Percentiles rank a stretch among this genome's conserved stretches.
Conservation (phyloP, 2,113 vertebrate genomes). For the Mastomys coucha region DNA sequence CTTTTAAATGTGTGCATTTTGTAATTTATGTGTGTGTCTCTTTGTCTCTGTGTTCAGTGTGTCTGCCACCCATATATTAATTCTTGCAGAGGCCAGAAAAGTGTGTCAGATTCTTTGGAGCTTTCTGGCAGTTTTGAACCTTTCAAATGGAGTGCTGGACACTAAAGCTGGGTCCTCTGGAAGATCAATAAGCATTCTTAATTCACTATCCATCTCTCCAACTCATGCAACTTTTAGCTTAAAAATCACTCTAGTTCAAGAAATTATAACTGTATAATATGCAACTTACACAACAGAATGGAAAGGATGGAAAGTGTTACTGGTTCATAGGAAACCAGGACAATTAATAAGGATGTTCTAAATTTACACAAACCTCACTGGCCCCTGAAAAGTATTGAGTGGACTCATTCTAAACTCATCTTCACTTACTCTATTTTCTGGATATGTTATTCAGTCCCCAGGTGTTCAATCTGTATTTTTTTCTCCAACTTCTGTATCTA, state of each 20-base stretch:
- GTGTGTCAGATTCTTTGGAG: too few species aligned
- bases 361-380: background rate
- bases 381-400: background rate
- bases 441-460: background rate
- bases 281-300: background rate
- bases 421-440: background rate
- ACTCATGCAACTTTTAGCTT: background rate
- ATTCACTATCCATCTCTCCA: background rate
- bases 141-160: background rate
- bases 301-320: background rate
- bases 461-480: background rate
- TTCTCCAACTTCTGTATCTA: background rate
- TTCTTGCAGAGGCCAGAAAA: background rate
- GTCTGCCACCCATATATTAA: too few species aligned
- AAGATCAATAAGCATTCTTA: background rate
- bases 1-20: background rate
- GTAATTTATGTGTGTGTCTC: background rate
- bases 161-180: background rate
- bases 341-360: background rate
- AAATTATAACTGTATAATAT: background rate
- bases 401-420: background rate
- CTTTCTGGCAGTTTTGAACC: background rate
- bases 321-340: background rate
- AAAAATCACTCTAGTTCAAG: background rate
- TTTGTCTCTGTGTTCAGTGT: background rate